Percentiles rank a stretch among this genome's conserved stretches.
phyloP scores from a whole-genome alignment of 2,797 vertebrate genomes.

The Coluber constrictor region DNA sequence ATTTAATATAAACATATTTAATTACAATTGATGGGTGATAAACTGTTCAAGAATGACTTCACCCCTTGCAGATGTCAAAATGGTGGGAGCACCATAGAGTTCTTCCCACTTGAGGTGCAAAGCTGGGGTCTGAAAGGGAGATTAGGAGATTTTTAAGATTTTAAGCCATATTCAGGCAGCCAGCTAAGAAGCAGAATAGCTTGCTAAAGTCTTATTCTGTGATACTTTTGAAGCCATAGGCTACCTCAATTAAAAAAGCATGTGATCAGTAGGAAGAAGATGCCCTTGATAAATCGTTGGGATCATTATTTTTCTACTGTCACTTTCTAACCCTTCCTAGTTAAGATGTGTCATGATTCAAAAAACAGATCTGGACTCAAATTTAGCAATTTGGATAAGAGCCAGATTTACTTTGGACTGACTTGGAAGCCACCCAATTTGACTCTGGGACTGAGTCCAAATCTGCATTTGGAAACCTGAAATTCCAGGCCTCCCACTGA shows the following conservation, averaged over 20 bases:
- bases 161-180: not conserved
- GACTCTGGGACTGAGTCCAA: not conserved
- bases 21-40: conserved; percentile 82
- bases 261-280: not conserved
- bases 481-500: not conserved
- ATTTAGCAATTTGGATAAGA: not conserved
- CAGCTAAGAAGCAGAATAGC: not conserved
- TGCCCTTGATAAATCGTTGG: not conserved
- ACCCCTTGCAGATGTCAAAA: conserved; percentile 72
- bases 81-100: conserved; percentile 49
- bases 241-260: not conserved
- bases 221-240: conserved; percentile 14
- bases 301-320: not conserved
- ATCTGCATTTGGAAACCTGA: not conserved
- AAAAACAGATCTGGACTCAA: not conserved
- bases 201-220: not conserved
- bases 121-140: conserved; percentile 22
- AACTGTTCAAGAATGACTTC: conserved; percentile 79
- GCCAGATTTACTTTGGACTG: not conserved
- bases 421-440: not conserved
- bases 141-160: conserved; percentile 11
- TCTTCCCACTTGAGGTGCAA: conserved; percentile 45
- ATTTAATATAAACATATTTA: conserved; percentile 87
- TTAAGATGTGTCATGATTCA: not conserved
- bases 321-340: not conserved